Base-by-base conservation (phyloP, 2,797 vertebrate genomes). In the Tamandua tetradactyla region DNA sequence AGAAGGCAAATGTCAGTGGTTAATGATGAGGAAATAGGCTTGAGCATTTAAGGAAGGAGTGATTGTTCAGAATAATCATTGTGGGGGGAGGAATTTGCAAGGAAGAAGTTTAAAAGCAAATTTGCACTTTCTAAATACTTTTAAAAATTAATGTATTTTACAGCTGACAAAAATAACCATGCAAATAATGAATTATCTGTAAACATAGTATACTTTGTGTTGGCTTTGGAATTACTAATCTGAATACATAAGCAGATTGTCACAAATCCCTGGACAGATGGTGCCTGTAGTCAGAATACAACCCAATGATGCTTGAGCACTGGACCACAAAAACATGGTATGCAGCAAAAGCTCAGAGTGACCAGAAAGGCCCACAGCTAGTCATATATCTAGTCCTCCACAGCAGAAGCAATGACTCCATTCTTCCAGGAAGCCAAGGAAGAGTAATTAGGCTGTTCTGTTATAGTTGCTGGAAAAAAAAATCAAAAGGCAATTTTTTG, bases 21-120 rank as follows among this genome's bases (percentile, higher is more conserved):
- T 72, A 5, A 72, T 23, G 42, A n/a, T 17, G 32, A 75, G 35
- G 23, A 7, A 61, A 12, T 59, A 75, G 30, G 40, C 13, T 15
- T 86, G 18, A 57, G 47, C 25, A 74, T 42, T 6, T 68, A 13
- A 82, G 40, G 12, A 32, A 30, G 14, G 18, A 11, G 2, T 15
- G 86, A 61, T 69, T 44, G 71, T 83, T 47, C 55, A 71, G 59
- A 82, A 23, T 27, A 91, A 89, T 68, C 64, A 22, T 23, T 40
- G 55, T 5, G 12, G 30, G 49, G 61, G 27, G n/a, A 64, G 35
- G 40, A 42, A 75, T 72, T 76, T 91, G 87, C 68, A 71, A 84
- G 80, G 35, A 83, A 72, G 69, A 85, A 84, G 25, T 17, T 82
- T 62, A 94, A 93, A 86, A 88, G 69, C n/a, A 44, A 42, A 71